Evolutionary conservation across 2,888 invertebrate genomes (phyloP), one percentile per base, ranked within the genome.

Genomic region (Lithophane semibrunnea): DNA sequence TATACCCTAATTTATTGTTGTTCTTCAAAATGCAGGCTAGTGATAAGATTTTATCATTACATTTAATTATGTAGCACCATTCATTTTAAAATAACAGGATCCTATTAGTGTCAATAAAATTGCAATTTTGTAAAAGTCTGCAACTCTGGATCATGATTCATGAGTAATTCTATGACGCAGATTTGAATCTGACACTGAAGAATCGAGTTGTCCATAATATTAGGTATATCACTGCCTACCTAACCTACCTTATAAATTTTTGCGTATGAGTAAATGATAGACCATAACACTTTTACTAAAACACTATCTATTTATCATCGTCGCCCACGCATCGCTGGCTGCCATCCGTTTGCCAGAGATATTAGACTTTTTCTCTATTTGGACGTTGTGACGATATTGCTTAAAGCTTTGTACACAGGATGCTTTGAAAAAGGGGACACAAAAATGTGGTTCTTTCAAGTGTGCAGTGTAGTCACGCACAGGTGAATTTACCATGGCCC

Each of bases 271-370:
- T 37, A 37, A 49, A 69, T 82, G 75, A 76, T 49, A 74, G 61
- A 56, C 24, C 49, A 75, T 54, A 47, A 64, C 54, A 75, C 49
- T 71, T 78, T 61, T 77, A 71, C 63, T 44, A 73, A 80, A 80
- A 81, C 13, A 37, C 37, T 37, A 37, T 21, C 42, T 58, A 65
- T 74, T 58, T 77, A 77, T 73, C 79, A 73, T 73, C 67, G 49
- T 75, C 72, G 47, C 86, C 82, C 77, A 79, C 86, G 63, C 87
- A 63, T 49, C 47, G 42, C 37, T 63, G 63, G 52, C 63, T 75
- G 52, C 71, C 88, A 81, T 87, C 83, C 89, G 89, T 75, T 80
- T 74, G 61, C 29, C 44, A 64, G 29, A 69, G 89, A 81, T 89
- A 86, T 82, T 79, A 78, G 69, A 69, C 56, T 67, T 82, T 84